Percentiles rank a stretch among this genome's conserved stretches.
Evolutionary conservation across 1,140 invertebrate species (phyloP).

Genomic region (Adelges cooleyi): DNA sequence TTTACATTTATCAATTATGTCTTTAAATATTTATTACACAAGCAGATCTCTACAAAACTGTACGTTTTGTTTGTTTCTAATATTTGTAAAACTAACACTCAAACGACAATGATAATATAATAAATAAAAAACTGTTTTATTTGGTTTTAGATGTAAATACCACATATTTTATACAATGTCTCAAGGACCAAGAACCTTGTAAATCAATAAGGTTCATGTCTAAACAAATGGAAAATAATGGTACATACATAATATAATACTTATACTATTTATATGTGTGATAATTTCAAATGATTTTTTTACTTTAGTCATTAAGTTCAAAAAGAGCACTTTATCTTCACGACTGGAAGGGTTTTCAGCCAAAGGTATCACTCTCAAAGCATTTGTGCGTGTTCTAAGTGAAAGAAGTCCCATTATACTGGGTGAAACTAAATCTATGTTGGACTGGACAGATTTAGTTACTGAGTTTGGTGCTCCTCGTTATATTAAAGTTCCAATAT

Average conservation of each 20-base stretch:
- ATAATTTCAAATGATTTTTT: not conserved
- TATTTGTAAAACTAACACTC: no score
- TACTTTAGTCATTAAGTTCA: constrained; percentile 5
- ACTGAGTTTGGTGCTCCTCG: not conserved
- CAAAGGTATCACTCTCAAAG: constrained; percentile 8
- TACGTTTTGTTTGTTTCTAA: not conserved
- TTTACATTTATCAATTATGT: constrained; percentile 15
- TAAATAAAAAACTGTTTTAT: no score
- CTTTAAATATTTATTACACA: not conserved
- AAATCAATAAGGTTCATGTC: not conserved
- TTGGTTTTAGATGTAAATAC: not conserved
- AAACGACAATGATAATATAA: no score
- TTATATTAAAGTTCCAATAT: constrained; percentile 17
- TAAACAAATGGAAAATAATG: not conserved
- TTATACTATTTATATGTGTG: not conserved
- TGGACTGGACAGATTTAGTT: constrained; percentile 11
- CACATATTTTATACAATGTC: constrained; percentile 1
- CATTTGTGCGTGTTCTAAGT: not conserved
- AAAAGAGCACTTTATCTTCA: not conserved
- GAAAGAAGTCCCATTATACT: not conserved
- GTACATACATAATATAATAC: not conserved
- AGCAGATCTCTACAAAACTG: not conserved
- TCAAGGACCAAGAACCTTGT: constrained; percentile 13
- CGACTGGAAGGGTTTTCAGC: not conserved
- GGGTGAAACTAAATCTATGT: constrained; percentile 22